Conservation (phyloP, 2,888 invertebrate species). For the Acheta domesticus region DNA sequence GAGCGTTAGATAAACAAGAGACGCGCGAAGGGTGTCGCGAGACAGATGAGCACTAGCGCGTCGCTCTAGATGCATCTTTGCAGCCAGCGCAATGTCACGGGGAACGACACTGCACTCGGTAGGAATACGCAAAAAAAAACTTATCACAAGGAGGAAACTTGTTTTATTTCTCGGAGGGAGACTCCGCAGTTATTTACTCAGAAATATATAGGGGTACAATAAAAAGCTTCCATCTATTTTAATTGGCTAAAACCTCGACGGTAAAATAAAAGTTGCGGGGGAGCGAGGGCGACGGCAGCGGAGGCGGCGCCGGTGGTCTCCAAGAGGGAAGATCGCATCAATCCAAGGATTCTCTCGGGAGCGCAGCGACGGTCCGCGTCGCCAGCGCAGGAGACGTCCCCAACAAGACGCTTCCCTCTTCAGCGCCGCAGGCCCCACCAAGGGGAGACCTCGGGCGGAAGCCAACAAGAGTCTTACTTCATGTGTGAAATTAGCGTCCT, state of each 20-base stretch:
- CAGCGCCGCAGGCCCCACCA: background rate
- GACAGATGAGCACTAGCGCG: too few relatives aligned
- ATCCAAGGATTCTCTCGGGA: background rate
- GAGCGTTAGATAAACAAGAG: background rate
- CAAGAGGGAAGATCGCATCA: background rate
- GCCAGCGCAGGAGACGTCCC: background rate
- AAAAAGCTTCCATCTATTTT: slow-evolving; percentile 4
- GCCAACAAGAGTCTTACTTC: background rate
- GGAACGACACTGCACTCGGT: too few relatives aligned
- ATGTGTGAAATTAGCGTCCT: slow-evolving; percentile 9
- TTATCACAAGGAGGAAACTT: background rate
- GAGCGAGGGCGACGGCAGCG: background rate
- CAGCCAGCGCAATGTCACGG: too few relatives aligned
- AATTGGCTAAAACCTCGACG: slow-evolving; percentile 9
- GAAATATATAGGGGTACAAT: background rate
- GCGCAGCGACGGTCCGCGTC: background rate
- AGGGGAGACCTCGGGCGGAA: background rate
- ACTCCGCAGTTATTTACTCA: background rate
- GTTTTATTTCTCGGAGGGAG: background rate
- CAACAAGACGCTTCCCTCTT: background rate
- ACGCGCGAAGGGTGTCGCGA: background rate
- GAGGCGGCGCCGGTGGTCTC: background rate
- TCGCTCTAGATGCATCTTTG: too few relatives aligned
- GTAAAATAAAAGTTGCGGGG: slow-evolving; percentile 11
- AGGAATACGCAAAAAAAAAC: background rate